Evolutionary conservation across 2,888 invertebrate species (phyloP).

Genomic region (Drosophila kambysellisi): DNA sequence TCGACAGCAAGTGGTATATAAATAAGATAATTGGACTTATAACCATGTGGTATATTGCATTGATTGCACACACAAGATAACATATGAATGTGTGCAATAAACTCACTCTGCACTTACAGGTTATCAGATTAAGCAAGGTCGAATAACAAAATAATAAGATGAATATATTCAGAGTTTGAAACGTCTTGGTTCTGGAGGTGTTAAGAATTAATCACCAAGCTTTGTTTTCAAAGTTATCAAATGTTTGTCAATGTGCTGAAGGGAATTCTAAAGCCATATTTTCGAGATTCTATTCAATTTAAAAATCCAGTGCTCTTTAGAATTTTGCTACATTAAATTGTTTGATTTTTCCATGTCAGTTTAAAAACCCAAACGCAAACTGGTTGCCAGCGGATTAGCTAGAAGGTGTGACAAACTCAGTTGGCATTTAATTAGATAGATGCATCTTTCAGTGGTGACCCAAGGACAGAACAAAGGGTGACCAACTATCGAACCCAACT

Average conservation of each 20-base stretch:
- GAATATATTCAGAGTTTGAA: background rate
- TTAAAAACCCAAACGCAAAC: background rate
- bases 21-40: constrained; percentile 55
- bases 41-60: constrained; percentile 24
- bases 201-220: background rate
- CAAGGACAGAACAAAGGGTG: constrained; percentile 51
- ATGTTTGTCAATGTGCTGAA: too few species aligned
- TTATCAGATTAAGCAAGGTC: constrained; percentile 17
- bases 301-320: background rate
- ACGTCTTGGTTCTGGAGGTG: background rate
- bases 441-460: constrained; percentile 35
- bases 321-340: background rate
- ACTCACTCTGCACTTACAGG: background rate
- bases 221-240: too few species aligned
- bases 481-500: constrained; percentile 40
- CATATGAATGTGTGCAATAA: constrained; percentile 10
- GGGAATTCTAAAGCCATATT: too few species aligned
- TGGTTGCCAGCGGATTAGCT: background rate
- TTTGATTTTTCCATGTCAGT: background rate
- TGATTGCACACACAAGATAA: constrained; percentile 30
- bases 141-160: background rate
- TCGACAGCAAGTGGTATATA: constrained; percentile 52
- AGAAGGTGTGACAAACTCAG: constrained; percentile 8
- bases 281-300: background rate
- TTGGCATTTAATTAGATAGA: constrained; percentile 51